A percentile compares a stretch with the other conserved stretches of the same genome.
Evolutionary conservation across 2,113 vertebrate genomes (phyloP).

Genomic region (Bettongia penicillata): DNA sequence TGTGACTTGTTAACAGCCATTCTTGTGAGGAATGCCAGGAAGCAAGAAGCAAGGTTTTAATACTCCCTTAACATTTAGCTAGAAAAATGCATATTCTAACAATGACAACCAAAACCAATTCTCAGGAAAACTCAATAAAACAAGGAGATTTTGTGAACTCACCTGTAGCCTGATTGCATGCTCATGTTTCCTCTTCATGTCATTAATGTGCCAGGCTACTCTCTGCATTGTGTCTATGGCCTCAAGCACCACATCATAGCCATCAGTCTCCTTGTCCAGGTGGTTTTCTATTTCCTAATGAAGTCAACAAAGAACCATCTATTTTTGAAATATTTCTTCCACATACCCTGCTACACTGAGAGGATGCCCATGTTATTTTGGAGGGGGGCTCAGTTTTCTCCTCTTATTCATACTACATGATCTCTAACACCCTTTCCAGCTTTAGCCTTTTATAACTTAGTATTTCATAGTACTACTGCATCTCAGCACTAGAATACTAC

Average conservation of each 20-base stretch:
- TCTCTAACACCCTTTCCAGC: not conserved
- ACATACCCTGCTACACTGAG: accelerated
- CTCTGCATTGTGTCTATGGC: conserved; percentile 99
- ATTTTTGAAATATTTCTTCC: conserved; percentile 12
- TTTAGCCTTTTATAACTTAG: not conserved
- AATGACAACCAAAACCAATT: not conserved
- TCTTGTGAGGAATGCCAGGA: accelerated
- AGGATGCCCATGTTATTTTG: not conserved
- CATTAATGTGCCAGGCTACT: conserved; percentile 99
- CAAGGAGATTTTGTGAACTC: conserved; percentile 30
- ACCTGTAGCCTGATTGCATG: conserved; percentile 95
- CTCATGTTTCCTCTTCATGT: conserved; percentile 99
- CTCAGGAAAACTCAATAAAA: not conserved
- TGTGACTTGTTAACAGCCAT: not conserved
- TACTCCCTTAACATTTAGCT: accelerated
- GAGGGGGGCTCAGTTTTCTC: not conserved
- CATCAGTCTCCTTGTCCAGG: conserved; percentile 96
- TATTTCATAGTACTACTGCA: not conserved
- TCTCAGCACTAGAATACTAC: not conserved
- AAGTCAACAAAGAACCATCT: not conserved
- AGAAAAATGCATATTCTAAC: not conserved
- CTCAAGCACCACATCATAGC: conserved; percentile 95
- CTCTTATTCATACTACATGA: not conserved
- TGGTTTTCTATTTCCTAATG: conserved; percentile 97
- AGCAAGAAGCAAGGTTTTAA: accelerated